phyloP scores from a whole-genome alignment of 1,140 invertebrate species.

The Caenorhabditis remanei region DNA sequence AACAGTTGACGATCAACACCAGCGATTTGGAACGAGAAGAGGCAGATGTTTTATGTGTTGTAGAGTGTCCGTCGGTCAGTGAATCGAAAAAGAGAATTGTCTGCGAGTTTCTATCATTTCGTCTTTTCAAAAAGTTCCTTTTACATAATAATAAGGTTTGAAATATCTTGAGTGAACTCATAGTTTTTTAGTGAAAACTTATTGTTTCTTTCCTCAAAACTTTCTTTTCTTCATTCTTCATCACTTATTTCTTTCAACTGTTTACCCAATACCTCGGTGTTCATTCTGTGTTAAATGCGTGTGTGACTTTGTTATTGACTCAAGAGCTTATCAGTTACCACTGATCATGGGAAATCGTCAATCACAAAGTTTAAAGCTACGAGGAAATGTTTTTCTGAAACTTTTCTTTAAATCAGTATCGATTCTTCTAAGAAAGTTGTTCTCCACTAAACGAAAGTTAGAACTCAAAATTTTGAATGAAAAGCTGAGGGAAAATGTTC shows the following conservation, averaged over 20 bases:
- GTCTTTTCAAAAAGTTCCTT: no score
- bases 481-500: no score
- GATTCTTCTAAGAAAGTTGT: no score
- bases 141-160: no score
- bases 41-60: slow-evolving; percentile 44
- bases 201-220: no score
- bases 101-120: neutral
- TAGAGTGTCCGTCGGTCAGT: slow-evolving; percentile 27
- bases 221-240: no score
- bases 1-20: slow-evolving; percentile 14
- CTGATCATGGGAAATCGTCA: slow-evolving; percentile 13
- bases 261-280: slow-evolving; percentile 9
- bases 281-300: neutral
- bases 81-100: neutral
- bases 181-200: neutral
- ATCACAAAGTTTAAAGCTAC: neutral
- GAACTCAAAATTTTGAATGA: no score
- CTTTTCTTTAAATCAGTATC: neutral
- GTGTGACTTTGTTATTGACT: slow-evolving; percentile 29
- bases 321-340: slow-evolving; percentile 37
- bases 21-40: slow-evolving; percentile 3
- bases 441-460: no score
- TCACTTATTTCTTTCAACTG: neutral
- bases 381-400: neutral
- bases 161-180: neutral